These are phyloP conservation scores for Cotesia glomerata DNA, from an alignment of 1,140 invertebrate genomes.

Conservation along the genomic window DNA sequence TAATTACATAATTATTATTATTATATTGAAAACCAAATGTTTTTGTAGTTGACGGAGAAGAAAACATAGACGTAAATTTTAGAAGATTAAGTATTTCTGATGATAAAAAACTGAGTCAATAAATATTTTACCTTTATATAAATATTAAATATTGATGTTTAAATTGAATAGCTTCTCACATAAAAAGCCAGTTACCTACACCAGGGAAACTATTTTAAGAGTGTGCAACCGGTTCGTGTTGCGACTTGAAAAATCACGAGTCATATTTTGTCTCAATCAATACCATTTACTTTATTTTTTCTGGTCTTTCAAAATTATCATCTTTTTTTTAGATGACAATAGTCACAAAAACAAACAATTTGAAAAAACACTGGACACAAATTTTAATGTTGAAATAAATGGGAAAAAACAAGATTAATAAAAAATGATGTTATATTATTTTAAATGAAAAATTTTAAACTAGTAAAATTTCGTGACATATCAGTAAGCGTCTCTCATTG, in stretches of 20 bases:
- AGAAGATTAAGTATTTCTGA: neutral
- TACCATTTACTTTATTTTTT: neutral
- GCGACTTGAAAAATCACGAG: slow-evolving; percentile 38
- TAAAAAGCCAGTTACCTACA: slow-evolving; percentile 43
- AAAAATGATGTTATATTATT: neutral
- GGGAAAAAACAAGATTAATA: no score
- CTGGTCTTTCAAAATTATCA: slow-evolving; percentile 32
- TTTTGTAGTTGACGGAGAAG: neutral
- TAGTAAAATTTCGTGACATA: slow-evolving; percentile 35
- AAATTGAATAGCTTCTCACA: neutral
- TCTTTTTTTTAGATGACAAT: neutral
- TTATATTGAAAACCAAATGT: no score
- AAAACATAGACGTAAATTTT: neutral
- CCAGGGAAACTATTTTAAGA: slow-evolving; percentile 61
- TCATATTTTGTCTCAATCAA: slow-evolving; percentile 31
- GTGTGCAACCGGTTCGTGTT: slow-evolving; percentile 57
- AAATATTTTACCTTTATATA: slow-evolving; percentile 15
- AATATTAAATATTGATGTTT: neutral
- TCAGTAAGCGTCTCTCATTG: slow-evolving; percentile 56
- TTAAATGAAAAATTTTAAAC: neutral
- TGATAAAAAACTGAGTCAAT: neutral
- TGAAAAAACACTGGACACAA: neutral
- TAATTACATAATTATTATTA: no score
- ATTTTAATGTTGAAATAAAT: no score
- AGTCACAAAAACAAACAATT: neutral